A percentile compares a stretch with the other conserved stretches of the same genome.
These are phyloP conservation scores for Rhinichthys klamathensis DNA, from an alignment of 2,113 vertebrate genomes.

Conservation along the genomic window DNA sequence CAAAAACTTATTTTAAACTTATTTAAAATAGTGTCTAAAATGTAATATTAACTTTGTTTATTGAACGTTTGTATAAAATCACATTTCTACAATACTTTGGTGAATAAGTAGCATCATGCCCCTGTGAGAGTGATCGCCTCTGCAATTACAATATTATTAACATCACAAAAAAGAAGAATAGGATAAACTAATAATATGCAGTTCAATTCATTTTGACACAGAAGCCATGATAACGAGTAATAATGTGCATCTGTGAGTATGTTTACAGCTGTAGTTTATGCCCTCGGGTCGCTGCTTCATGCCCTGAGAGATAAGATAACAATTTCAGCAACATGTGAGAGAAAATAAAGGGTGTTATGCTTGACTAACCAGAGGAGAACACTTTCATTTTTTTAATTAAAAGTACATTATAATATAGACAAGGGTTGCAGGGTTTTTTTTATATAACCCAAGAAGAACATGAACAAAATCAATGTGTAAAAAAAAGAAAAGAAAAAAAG, in stretches of 20 bases:
- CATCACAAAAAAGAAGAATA: neutral
- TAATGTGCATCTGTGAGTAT: neutral
- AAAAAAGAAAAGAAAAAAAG: too few relatives aligned
- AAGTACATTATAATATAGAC: neutral
- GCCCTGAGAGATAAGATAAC: slow-evolving; percentile 47
- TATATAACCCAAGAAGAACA: neutral
- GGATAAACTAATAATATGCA: slow-evolving; percentile 20
- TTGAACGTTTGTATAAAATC: too few relatives aligned
- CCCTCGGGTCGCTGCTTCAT: slow-evolving; percentile 27
- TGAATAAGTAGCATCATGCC: neutral
- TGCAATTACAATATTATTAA: neutral
- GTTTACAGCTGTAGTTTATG: slow-evolving; percentile 23
- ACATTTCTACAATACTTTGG: neutral
- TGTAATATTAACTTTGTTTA: too few relatives aligned
- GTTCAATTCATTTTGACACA: neutral
- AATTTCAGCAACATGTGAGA: slow-evolving; percentile 3
- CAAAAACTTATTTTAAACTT: too few relatives aligned
- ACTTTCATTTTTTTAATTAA: neutral
- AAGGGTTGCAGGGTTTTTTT: too few relatives aligned
- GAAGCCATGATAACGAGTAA: neutral
- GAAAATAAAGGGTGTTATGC: neutral
- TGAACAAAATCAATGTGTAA: neutral
- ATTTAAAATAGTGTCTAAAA: too few relatives aligned
- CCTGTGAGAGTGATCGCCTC: neutral
- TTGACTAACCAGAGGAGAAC: neutral